Evolutionary conservation across 2,797 vertebrate species (phyloP), one percentile per base, ranked within the genome.

Genomic region (Florisuga fusca): DNA sequence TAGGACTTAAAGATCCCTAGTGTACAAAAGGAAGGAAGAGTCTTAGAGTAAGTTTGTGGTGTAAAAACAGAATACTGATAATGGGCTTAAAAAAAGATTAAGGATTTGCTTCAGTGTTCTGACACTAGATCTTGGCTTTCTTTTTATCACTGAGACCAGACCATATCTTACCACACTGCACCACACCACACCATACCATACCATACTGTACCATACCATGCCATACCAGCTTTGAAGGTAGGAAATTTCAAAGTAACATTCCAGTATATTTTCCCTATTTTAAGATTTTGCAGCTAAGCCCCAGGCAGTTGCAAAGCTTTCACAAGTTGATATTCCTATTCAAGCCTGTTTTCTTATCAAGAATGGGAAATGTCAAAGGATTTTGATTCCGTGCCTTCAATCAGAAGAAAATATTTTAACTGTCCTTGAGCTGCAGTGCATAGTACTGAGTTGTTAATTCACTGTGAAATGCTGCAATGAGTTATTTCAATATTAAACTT

Each of bases 401-500:
- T 77, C 23, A 84, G 61, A 85, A 78, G 26, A 74, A 85, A 75
- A 55, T 75, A 4, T 63, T 92, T 75, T 72, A 26, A 26, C 33
- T 86, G 0, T 68, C n/a, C 34, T 79, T 76, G 21, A 75, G n/a
- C 26, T 54, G 58, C 71, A 72, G 16, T 78, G 57, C 71, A 13
- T 54, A 27, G 59, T 34, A 27, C 21, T 2, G 1, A 8, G 9
- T 85, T 66, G 12, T 73, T 90, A 84, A 87, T 9, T 73, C 4
- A 1, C 19, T 43, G 48, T 73, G 77, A 93, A 87, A 62, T 61
- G 13, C 43, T 84, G 21, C 55, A 57, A 20, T 77, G 57, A 46
- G n/a, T 63, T 84, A 59, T 51, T 68, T 90, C 75, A 86, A 27
- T 74, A 86, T 71, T 86, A 68, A 86, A 64, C n/a, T 90, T 79